Evolutionary conservation across 2,797 vertebrate species (phyloP).

Genomic region (Chrysocyon brachyurus): DNA sequence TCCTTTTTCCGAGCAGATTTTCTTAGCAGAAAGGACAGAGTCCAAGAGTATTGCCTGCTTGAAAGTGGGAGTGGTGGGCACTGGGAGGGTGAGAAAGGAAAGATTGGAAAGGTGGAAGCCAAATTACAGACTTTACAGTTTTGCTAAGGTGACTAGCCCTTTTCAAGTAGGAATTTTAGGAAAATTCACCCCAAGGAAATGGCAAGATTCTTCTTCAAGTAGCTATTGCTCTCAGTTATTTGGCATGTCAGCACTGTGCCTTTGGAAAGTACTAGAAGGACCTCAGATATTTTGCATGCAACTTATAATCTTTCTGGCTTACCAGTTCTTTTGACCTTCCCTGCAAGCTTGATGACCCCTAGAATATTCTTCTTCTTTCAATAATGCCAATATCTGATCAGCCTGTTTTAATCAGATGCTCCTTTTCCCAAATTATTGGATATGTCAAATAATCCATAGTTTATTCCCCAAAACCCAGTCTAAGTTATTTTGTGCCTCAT

Average conservation of each 20-base stretch:
- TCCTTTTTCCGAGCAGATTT: slow-evolving; percentile 37
- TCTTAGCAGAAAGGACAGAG: neutral
- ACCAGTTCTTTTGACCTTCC: slow-evolving; percentile 17
- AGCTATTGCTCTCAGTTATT: neutral
- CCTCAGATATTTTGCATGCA: neutral
- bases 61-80: neutral
- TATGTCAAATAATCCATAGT: slow-evolving; percentile 10
- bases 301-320: slow-evolving; percentile 32
- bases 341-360: neutral
- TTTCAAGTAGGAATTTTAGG: slow-evolving; percentile 45
- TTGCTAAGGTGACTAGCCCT: slow-evolving; percentile 9
- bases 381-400: slow-evolving; percentile 46
- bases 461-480: neutral
- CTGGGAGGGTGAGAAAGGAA: neutral
- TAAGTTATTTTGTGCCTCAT: neutral
- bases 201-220: slow-evolving; percentile 45
- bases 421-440: neutral
- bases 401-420: neutral
- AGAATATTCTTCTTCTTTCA: slow-evolving; percentile 22
- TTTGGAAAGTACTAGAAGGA: neutral
- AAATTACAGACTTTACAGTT: slow-evolving; percentile 47
- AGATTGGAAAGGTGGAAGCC: neutral
- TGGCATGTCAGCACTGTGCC: neutral
- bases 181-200: slow-evolving; percentile 42
- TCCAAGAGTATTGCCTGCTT: neutral